Base-by-base conservation (phyloP, 2,888 invertebrate genomes). In the Ochropleura plecta region DNA sequence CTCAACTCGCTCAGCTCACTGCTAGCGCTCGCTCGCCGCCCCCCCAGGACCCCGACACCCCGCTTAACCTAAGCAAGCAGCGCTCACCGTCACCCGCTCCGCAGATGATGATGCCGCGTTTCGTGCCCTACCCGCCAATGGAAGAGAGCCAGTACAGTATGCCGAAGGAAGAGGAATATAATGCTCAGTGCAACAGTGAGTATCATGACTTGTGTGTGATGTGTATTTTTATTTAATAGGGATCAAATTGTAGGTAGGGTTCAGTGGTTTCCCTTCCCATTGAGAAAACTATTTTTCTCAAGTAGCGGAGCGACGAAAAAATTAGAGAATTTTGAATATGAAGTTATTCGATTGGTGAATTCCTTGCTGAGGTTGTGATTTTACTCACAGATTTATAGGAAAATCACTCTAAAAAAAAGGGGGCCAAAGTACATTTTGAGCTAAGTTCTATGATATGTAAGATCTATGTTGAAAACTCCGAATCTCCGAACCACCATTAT, bases 51-150 rank as follows among this genome's bases (percentile, higher is more conserved):
- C 97, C 98, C 0, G 99, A 99, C 92, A 97, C 98, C 3, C 99
- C 99, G 2, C 97, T 99, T 62, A 99, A 99, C 95, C 97, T 99
- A 70, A 98, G 98, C 90, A 99, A 99, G 95, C 99, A 99, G 75
- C 98, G 98, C 71, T 96, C 97, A 18, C 97, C 97, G 6, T 97
- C 97, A 3, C 97, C 96, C 82, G 97, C 91, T 93, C 97, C 97
- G 63, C 89, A 92, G 64, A 96, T 98, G 90, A 96, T 96, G 94
- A 88, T 96, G 88, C 96, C 94, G 0, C 91, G 95, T 60, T 97
- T 97, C 78, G 93, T 95, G 74, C 96, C 96, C 63, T 96, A 96
- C 91, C 95, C 95, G 0, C 94, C 94, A 0, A 96, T 96, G 91
- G 96, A 96, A 18, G 96, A 96, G 40, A 91, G 92, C 4, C 94